phyloP scores from a whole-genome alignment of 2,797 vertebrate species.

The Rhynchotus rufescens region DNA sequence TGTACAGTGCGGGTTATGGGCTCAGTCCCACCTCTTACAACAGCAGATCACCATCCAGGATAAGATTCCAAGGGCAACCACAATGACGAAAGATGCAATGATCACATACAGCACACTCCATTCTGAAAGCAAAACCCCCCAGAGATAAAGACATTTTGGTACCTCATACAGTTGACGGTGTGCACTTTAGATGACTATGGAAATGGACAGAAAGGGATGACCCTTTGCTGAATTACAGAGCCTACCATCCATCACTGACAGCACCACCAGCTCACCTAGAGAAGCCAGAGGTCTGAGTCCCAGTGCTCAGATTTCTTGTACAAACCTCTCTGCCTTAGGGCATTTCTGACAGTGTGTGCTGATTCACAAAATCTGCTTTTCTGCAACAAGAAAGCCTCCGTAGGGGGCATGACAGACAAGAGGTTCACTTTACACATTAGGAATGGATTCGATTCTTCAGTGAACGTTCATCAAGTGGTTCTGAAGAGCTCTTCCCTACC shows the following conservation, averaged over 20 bases:
- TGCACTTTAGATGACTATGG: accelerated
- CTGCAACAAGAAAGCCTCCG: neutral
- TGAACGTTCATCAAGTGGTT: neutral
- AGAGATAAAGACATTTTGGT: neutral
- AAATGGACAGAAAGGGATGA: neutral
- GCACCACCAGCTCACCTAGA: neutral
- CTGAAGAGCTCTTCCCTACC: neutral
- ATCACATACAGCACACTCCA: constrained; percentile 99
- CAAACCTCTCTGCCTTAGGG: neutral
- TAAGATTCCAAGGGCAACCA: constrained; percentile 89
- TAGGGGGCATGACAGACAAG: too few relatives aligned
- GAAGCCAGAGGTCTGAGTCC: neutral
- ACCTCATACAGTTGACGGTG: neutral
- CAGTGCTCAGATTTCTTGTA: accelerated
- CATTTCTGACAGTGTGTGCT: accelerated
- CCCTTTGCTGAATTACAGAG: neutral
- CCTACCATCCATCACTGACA: neutral
- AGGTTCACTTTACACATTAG: neutral
- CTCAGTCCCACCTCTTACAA: constrained; percentile 88
- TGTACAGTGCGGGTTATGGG: neutral
- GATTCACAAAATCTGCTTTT: neutral
- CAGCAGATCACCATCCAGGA: constrained; percentile 94
- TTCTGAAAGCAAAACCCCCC: constrained; percentile 82
- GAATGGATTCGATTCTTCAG: accelerated
- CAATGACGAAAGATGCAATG: constrained; percentile 93